Evolutionary conservation across 2,797 vertebrate species (phyloP), one percentile per base, ranked within the genome.

Genomic region (Phrynocephalus vlangalii): DNA sequence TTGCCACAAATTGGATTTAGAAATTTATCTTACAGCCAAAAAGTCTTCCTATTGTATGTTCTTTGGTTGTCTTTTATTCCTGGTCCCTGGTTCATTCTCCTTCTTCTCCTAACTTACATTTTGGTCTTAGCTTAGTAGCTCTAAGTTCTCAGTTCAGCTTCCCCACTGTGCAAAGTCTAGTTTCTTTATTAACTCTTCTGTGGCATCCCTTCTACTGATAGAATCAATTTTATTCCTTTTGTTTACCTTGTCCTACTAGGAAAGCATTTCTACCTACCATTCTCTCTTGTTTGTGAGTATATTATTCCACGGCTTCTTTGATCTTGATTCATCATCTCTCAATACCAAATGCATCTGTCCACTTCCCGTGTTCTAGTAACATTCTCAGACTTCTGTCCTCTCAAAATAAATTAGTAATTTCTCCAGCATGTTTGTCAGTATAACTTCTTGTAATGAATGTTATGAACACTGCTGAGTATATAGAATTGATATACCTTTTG

Each of bases 321-420:
- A 44, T 0, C 38, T 44, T 44, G 38, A 44, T 44, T 44, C 38
- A 44, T 44, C 38, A 44, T 44, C 38, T 44, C 38, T 44, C 38
- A 44, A 44, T 44, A 44, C 38, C 38, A 5, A 44, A 44, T 44
- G 38, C 38, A 44, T 44, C 38, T 44, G 38, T 5, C 38, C 38
- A 44, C 38, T 44, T 44, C 38, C 38, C 5, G 38, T 44, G 3
- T 44, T 44, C 38, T 44, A 44, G 38, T 44, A 4, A 44, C 3
- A 44, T 44, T 44, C 38, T 5, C 38, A 44, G 38, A 44, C 38
- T 71, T n/a, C 71, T 71, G 90, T 92, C 86, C 66, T 66, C 38
- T 86, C 0, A 63, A 79, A 92, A 93, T 89, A 91, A 70, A 91
- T 73, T 3, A 0, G 6, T 63, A 52, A 33, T 71, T 50, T 71